Evolutionary conservation across 2,888 invertebrate genomes (phyloP), one percentile per base, ranked within the genome.

Genomic region (Chaetogeoica ovagalla): DNA sequence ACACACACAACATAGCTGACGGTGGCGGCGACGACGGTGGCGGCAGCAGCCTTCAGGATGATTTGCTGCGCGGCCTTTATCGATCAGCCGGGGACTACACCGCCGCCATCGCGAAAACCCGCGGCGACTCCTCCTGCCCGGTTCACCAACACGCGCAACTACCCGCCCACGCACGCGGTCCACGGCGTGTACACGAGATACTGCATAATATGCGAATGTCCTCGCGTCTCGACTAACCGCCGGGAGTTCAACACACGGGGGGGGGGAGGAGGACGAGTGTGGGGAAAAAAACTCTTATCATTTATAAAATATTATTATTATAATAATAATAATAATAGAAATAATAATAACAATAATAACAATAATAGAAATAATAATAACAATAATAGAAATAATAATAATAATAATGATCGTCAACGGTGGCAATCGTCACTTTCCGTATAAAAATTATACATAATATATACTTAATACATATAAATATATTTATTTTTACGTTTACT

Each of bases 31-130:
- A 21, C 37, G 55, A 59, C 68, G 66, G 30, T 23, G 59, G 68
- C 68, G 37, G 60, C 68, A 19, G 74, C 48, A 70, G 70, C 70
- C 48, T 77, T 79, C 77, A 70, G 62, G 62, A 79, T 79, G 77
- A 79, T 79, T 79, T 79, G 77, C 43, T 70, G 70, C 55, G 70
- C 70, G 70, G 70, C 77, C 77, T 79, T 79, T 79, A 79, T 79
- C 70, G 77, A 79, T 79, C 77, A 79, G 77, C 77, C 77, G 77
- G 77, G 70, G 70, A 63, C 70, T 70, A 70, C 62, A 79, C 77
- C 77, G 70, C 66, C 11, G 52, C 65, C 52, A 60, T 59, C 66
- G 59, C 52, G 13, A 69, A 70, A 23, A 52, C 70, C 52, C n/a
- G n/a, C n/a, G n/a, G n/a, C n/a, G n/a, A n/a, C n/a, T n/a, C n/a